Evolutionary conservation across 2,888 invertebrate genomes (phyloP).

Genomic region (Taenaris catops): DNA sequence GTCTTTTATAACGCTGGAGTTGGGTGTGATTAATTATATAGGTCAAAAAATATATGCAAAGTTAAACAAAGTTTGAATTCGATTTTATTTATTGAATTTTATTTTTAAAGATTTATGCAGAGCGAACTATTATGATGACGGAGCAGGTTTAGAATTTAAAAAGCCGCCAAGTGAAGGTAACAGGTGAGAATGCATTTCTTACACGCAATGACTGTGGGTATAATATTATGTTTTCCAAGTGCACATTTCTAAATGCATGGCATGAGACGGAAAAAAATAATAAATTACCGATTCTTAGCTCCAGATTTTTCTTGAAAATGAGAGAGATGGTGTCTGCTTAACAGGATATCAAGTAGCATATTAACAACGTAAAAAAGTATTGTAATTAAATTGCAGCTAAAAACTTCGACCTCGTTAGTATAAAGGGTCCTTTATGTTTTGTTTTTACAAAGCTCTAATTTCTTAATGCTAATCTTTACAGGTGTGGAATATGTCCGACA

Average conservation of each 20-base stretch:
- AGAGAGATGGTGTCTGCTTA: too few species aligned
- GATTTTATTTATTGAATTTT: background rate
- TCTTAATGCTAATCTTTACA: conserved; percentile 21
- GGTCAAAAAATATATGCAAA: background rate
- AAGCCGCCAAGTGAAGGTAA: conserved; percentile 15
- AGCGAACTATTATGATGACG: conserved; percentile 5
- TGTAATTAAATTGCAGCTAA: background rate
- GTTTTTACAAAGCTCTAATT: background rate
- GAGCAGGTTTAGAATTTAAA: conserved; percentile 13
- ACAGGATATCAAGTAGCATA: too few species aligned
- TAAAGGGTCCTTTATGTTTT: background rate
- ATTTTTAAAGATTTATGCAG: conserved; percentile 1
- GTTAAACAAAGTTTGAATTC: too few species aligned
- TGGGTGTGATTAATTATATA: background rate
- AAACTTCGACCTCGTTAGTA: too few species aligned
- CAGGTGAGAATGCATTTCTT: conserved; percentile 22
- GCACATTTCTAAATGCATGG: too few species aligned
- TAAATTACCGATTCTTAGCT: too few species aligned
- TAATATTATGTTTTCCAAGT: too few species aligned
- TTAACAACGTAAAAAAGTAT: too few species aligned
- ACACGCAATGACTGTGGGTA: too few species aligned
- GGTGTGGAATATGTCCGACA: conserved; percentile 66
- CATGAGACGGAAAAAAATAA: too few species aligned
- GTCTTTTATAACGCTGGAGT: too few species aligned
- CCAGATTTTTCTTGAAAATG: too few species aligned